Evolutionary conservation across 2,113 vertebrate species (phyloP).

Genomic region (Aspiorhynchus laticeps): DNA sequence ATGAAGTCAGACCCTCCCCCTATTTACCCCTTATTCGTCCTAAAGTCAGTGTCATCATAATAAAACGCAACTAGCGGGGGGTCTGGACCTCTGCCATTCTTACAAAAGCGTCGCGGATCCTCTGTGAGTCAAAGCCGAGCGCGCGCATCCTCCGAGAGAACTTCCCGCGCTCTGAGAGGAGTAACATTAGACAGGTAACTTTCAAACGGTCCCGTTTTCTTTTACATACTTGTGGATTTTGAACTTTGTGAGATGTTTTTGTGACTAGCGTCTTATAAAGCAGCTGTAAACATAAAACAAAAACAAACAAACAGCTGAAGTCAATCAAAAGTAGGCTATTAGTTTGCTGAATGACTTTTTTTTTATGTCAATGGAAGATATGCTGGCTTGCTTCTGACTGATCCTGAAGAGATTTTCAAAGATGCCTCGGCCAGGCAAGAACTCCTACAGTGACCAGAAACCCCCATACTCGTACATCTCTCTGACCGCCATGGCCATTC

Average conservation of each 20-base stretch:
- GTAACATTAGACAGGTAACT: conserved; percentile 39
- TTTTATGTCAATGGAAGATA: conserved; percentile 35
- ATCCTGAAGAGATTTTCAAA: background rate
- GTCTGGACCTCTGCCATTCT: conserved; percentile 57
- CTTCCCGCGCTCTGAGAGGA: conserved; percentile 25
- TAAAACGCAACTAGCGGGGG: conserved; percentile 52
- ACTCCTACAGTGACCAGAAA: conserved; percentile 97
- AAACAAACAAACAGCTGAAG: background rate
- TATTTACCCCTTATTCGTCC: conserved; percentile 46
- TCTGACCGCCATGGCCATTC: conserved; percentile 96
- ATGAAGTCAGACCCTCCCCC: conserved; percentile 50
- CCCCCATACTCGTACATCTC: conserved; percentile 97
- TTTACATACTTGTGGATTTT: conserved; percentile 14
- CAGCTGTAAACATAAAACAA: background rate
- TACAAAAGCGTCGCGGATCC: conserved; percentile 53
- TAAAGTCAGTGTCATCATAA: conserved; percentile 40
- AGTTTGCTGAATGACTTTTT: conserved; percentile 31
- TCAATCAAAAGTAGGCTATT: background rate
- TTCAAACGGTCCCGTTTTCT: conserved; percentile 1
- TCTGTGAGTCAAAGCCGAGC: conserved; percentile 44
- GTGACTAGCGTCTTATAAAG: background rate
- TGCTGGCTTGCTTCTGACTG: conserved; percentile 22
- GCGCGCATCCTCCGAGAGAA: conserved; percentile 40
- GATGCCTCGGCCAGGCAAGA: conserved; percentile 96
- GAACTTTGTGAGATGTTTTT: background rate